phyloP scores from a whole-genome alignment of 2,888 invertebrate species.

The Andrena marginata region DNA sequence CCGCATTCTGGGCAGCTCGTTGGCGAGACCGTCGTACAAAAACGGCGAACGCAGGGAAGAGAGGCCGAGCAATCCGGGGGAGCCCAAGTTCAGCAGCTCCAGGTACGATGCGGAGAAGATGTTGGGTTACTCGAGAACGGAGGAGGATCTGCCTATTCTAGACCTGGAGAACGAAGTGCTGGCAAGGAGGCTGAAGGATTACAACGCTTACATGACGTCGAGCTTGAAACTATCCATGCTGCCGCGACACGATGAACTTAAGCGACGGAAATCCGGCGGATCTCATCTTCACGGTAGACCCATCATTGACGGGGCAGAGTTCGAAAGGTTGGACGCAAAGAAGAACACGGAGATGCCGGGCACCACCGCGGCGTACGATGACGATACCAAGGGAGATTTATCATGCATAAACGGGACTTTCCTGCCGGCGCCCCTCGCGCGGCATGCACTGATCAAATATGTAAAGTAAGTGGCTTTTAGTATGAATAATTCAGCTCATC shows the following conservation, averaged over 20 bases:
- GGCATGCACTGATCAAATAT: conserved; percentile 83
- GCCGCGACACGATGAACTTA: conserved; percentile 34
- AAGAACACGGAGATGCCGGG: conserved; percentile 34
- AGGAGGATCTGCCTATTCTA: conserved; percentile 79
- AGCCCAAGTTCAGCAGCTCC: conserved; percentile 37
- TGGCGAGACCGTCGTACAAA: conserved; percentile 24
- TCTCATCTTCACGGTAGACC: conserved; percentile 62
- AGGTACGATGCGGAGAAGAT: conserved; percentile 79
- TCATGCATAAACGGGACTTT: conserved; percentile 83
- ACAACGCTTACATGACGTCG: conserved; percentile 79
- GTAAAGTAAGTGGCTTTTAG: conserved; percentile 80
- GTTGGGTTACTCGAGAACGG: conserved; percentile 79
- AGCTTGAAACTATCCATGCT: conserved; percentile 62
- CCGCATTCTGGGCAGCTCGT: conserved; percentile 59
- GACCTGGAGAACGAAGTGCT: conserved; percentile 81
- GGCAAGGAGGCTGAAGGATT: conserved; percentile 78
- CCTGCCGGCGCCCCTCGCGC: conserved; percentile 80
- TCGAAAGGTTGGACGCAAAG: conserved; percentile 33
- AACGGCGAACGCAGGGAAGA: background rate
- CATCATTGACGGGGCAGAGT: conserved; percentile 55
- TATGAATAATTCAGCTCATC: conserved; percentile 76
- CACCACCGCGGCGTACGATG: conserved; percentile 44
- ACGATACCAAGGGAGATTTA: conserved; percentile 78
- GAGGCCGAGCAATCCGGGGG: background rate
- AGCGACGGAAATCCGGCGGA: conserved; percentile 24